Conservation (phyloP, 1,140 invertebrate genomes). For the Trichonephila clavata region DNA sequence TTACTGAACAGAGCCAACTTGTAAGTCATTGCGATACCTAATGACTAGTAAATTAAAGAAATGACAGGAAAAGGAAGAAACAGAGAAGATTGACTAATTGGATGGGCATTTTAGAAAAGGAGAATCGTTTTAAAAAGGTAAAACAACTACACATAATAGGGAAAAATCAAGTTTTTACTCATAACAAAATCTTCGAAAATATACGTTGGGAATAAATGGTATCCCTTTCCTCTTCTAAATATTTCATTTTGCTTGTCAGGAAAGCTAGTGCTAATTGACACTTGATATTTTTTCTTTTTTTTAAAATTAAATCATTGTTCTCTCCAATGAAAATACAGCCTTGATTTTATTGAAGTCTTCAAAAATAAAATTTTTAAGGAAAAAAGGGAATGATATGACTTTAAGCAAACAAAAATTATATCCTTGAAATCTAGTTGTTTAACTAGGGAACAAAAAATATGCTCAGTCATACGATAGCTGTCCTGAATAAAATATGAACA, state of each 20-base stretch:
- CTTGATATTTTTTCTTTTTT: not conserved
- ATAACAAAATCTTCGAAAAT: not conserved
- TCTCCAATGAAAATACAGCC: not conserved
- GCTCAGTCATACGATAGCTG: too few species aligned
- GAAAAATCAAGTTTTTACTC: not conserved
- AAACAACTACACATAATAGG: not conserved
- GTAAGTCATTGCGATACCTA: too few species aligned
- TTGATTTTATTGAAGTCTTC: not conserved
- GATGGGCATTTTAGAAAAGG: not conserved
- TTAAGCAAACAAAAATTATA: not conserved
- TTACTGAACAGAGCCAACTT: not conserved
- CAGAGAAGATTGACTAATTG: not conserved
- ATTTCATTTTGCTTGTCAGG: conserved; percentile 5
- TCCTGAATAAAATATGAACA: too few species aligned
- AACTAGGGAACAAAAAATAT: too few species aligned
- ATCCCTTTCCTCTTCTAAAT: not conserved
- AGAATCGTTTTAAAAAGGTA: not conserved
- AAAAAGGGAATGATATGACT: not conserved
- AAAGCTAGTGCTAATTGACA: conserved; percentile 16
- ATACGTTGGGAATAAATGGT: not conserved
- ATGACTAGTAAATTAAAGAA: too few species aligned
- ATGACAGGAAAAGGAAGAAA: not conserved
- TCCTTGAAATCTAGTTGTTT: not conserved
- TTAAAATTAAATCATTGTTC: not conserved
- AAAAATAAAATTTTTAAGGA: not conserved